These are phyloP conservation scores for Cheilosia urbana DNA, from an alignment of 2,888 invertebrate species.

Conservation along the genomic window DNA sequence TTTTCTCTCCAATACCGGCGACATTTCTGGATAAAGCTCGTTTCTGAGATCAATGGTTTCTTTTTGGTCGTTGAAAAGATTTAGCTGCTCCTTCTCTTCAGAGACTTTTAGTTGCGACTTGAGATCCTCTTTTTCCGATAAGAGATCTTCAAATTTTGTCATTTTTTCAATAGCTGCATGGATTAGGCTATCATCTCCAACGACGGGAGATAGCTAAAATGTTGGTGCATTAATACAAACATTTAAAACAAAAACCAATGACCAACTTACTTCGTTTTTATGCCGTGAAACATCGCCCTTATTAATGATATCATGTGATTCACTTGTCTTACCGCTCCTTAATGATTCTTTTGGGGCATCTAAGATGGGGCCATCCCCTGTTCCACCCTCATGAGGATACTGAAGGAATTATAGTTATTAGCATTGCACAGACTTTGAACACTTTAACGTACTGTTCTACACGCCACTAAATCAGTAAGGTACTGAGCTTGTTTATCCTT, in stretches of 20 bases:
- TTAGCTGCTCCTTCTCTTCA: conserved; percentile 77
- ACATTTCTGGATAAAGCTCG: conserved; percentile 77
- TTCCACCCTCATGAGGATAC: background rate
- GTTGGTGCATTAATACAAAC: background rate
- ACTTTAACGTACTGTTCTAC: conserved; percentile 76
- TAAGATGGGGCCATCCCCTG: background rate
- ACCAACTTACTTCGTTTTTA: background rate
- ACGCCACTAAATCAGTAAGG: conserved; percentile 80
- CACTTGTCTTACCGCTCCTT: background rate
- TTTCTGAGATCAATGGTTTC: conserved; percentile 77
- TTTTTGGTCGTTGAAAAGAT: conserved; percentile 76
- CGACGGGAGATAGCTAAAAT: conserved; percentile 16
- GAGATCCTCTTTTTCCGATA: conserved; percentile 78
- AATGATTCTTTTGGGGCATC: background rate
- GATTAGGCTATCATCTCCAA: conserved; percentile 79
- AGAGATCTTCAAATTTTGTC: conserved; percentile 77
- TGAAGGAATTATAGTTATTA: background rate
- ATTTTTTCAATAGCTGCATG: conserved; percentile 78
- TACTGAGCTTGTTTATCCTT: conserved; percentile 80
- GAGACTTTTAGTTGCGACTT: conserved; percentile 76
- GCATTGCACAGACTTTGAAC: background rate
- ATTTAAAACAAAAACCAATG: background rate
- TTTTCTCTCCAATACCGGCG: conserved; percentile 77
- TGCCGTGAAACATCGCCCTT: too few relatives aligned
- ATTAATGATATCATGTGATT: background rate